phyloP scores from a whole-genome alignment of 1,140 invertebrate species.

The Zaprionus camerounensis region DNA sequence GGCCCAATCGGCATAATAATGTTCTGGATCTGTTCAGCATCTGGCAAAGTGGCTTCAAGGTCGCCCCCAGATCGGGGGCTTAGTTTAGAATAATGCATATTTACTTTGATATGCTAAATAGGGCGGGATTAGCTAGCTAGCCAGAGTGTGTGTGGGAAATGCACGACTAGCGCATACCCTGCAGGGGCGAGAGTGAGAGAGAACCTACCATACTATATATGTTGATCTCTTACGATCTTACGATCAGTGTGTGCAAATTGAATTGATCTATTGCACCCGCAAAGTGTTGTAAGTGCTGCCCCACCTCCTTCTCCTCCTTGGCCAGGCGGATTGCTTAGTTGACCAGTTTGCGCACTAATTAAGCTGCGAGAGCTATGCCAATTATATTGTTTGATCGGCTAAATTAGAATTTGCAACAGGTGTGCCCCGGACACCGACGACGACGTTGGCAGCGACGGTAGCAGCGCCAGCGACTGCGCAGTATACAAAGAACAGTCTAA shows the following conservation, averaged over 20 bases:
- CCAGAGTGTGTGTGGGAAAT: neutral
- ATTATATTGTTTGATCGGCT: conserved; percentile 68
- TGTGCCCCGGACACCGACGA: conserved; percentile 42
- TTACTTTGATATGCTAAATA: conserved; percentile 5
- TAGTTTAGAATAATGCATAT: neutral
- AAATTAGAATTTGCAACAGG: conserved; percentile 77
- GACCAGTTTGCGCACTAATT: conserved; percentile 71
- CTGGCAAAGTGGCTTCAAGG: conserved; percentile 1
- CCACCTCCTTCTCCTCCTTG: neutral
- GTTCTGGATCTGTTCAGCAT: conserved; percentile 38
- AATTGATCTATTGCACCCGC: neutral
- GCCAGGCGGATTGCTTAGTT: neutral
- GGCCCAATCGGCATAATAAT: conserved; percentile 55
- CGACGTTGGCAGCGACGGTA: too few relatives aligned
- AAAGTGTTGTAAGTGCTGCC: neutral
- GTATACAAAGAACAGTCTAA: conserved; percentile 53
- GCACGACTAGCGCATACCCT: neutral
- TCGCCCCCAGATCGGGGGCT: neutral
- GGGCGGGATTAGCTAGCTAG: neutral
- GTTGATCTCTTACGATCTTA: too few relatives aligned
- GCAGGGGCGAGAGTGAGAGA: neutral
- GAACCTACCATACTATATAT: too few relatives aligned
- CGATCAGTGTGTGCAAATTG: neutral
- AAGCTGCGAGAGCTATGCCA: conserved; percentile 53
- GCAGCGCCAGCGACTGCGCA: conserved; percentile 18